Evolutionary conservation across 1,140 invertebrate species (phyloP), one percentile per base, ranked within the genome.

Genomic region (Myzus persicae): DNA sequence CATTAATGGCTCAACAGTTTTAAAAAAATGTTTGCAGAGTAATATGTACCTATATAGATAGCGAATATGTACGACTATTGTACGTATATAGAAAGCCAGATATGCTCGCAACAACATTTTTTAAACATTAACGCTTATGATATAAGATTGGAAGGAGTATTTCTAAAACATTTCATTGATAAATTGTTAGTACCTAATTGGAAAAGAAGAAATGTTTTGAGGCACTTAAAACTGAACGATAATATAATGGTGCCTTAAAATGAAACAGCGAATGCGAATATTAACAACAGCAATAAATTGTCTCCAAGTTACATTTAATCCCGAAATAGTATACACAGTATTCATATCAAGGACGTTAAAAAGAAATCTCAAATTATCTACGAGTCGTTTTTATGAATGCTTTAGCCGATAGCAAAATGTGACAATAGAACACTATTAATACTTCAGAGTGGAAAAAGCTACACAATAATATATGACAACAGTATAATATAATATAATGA

Each of bases 341-440:
- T 85, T 42, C 24, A 40, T 85, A 85, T 40, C 24, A 85, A 85
- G 2, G 5, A 85, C 2, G 24, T 40, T 42, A 44, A 42, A 85
- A 40, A 42, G 9, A 18, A 44, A 85, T 42, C 11, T 31, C 3
- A 44, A 42, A 26, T 85, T 44, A 85, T 85, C 40, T 42, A 44
- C 26, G 14, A 85, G 84, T 31, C 26, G 14, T 85, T 85, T 67
- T 85, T 42, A 40, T 42, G 40, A 24, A 85, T 85, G 22, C 26
- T 26, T 85, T 85, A 84, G 40, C 26, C 5, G 38, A 85, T 42
- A 85, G 4, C 11, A 18, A 85, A 44, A 42, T 31, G 24, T 42
- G 26, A 85, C 40, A 85, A 85, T 85, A 44, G 84, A 44, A 85
- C 40, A 31, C 40, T 85, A 85, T 85, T 31, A 67, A 67, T 67